Conservation (phyloP, 2,888 invertebrate species). For the Keiferia lycopersicella region DNA sequence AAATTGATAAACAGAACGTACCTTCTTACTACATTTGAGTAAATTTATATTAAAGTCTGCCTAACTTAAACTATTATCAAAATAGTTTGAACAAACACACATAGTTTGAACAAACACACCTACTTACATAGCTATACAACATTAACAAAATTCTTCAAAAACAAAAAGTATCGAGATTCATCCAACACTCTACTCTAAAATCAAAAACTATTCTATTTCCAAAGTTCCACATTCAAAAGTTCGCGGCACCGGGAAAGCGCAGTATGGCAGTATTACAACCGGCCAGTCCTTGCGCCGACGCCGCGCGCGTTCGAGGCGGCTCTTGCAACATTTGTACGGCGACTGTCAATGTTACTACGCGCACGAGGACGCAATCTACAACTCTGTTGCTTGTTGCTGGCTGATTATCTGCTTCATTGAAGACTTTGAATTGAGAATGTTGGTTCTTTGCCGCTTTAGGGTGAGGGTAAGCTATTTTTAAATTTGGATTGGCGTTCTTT, state of each 20-base stretch:
- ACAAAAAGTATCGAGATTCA: background rate
- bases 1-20: no score
- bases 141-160: no score
- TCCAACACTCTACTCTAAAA: background rate
- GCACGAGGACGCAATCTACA: conserved; percentile 14
- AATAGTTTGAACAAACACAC: no score
- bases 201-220: background rate
- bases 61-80: background rate
- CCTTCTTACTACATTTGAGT: no score
- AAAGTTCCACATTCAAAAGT: background rate
- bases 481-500: no score
- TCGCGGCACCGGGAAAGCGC: conserved; percentile 33
- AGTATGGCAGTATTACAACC: conserved; percentile 31
- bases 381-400: conserved; percentile 20
- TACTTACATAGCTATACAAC: no score
- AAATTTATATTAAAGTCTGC: no score
- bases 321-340: conserved; percentile 51
- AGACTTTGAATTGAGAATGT: conserved; percentile 9
- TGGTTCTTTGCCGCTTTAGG: background rate
- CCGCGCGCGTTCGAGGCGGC: conserved; percentile 66
- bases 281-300: conserved; percentile 59
- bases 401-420: conserved; percentile 20
- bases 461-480: no score
- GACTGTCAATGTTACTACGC: conserved; percentile 24
- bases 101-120: no score